Conservation (phyloP, 2,888 invertebrate genomes). For the Ectemnius lituratus region DNA sequence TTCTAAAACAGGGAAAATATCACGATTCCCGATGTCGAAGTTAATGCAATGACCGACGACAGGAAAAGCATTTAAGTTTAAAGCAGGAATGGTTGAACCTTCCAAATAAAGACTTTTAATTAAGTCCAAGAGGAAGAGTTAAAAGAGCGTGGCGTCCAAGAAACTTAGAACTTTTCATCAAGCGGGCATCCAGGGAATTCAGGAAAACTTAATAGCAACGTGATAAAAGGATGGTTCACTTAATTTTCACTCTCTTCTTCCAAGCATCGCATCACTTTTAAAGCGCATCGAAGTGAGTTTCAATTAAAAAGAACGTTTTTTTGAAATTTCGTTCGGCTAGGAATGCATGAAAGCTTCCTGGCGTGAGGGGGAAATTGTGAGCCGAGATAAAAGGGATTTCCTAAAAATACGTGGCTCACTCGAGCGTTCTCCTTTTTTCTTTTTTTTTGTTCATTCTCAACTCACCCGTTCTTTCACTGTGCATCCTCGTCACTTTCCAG, state of each 20-base stretch:
- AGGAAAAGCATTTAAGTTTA: not conserved
- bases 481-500: too few species aligned
- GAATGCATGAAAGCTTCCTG: too few species aligned
- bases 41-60: not conserved
- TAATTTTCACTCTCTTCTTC: not conserved
- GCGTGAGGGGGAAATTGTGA: too few species aligned
- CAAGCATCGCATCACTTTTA: too few species aligned
- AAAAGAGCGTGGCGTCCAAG: not conserved
- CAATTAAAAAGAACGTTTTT: too few species aligned
- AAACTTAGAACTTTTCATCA: slow-evolving; percentile 21
- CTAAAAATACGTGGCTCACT: too few species aligned
- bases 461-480: not conserved
- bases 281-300: too few species aligned
- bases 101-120: slow-evolving; percentile 36
- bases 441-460: not conserved
- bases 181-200: too few species aligned
- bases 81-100: slow-evolving; percentile 13
- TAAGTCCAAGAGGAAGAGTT: slow-evolving; percentile 7
- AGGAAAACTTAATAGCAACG: slow-evolving; percentile 41
- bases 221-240: not conserved
- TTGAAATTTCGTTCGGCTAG: too few species aligned
- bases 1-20: too few species aligned
- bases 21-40: slow-evolving; percentile 24
- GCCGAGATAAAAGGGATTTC: too few species aligned
- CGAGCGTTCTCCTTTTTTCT: not conserved